Evolutionary conservation across 2,797 vertebrate genomes (phyloP).

Genomic region (Coluber constrictor): DNA sequence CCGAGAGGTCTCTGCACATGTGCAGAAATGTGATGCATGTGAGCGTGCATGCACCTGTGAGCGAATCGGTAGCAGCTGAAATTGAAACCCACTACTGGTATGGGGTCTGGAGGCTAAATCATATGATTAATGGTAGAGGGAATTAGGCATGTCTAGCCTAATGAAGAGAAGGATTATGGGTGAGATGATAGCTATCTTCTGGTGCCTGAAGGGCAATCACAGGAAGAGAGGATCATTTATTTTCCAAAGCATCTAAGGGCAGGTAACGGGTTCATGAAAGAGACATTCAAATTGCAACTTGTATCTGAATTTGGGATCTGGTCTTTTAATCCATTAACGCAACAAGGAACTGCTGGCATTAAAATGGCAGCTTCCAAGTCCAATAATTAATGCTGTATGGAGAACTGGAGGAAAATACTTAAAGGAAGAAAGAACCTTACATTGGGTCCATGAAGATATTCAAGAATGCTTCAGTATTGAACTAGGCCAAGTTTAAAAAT

Average conservation of each 20-base stretch:
- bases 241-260: background rate
- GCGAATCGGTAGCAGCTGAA: too few species aligned
- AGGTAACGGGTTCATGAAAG: background rate
- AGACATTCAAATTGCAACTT: background rate
- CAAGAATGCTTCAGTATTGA: background rate
- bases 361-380: background rate
- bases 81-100: too few species aligned
- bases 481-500: background rate
- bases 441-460: background rate
- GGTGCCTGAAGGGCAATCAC: background rate
- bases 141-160: background rate
- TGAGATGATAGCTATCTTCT: too few species aligned
- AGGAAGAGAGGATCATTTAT: background rate
- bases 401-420: background rate
- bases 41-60: too few species aligned
- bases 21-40: too few species aligned
- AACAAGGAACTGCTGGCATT: background rate
- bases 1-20: too few species aligned
- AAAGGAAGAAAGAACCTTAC: background rate
- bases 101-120: too few species aligned
- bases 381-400: background rate
- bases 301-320: background rate
- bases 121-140: too few species aligned
- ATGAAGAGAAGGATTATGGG: background rate
- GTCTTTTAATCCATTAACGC: background rate